Evolutionary conservation across 2,888 invertebrate genomes (phyloP), one percentile per base, ranked within the genome.

Genomic region (Orthosia incerta): DNA sequence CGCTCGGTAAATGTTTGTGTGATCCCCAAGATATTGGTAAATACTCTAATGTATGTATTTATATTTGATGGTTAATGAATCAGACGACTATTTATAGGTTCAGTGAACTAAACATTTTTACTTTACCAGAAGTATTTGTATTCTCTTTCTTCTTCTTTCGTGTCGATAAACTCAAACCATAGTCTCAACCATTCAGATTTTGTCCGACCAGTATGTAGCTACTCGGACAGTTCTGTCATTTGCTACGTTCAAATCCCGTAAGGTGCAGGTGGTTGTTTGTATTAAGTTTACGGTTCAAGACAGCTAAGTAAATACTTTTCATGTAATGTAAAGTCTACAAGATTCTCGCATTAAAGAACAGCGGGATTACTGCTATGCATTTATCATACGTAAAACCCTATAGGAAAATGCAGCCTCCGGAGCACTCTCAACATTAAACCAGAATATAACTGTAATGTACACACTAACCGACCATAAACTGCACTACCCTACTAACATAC

Each of bases 401-500:
- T 48, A 57, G 57, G 13, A 0, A 69, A 62, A 13, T 53, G 46
- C 46, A 76, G 15, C 39, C 39, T 39, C 39, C 39, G 39, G 39
- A 39, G 39, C 39, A 9, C 39, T 39, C 39, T 39, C 39, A 39
- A 39, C 39, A 39, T 9, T 39, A 39, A 39, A 39, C 39, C 39
- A 65, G 56, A 65, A 65, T 65, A 71, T 71, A 66, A 66, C 79
- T 59, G 57, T 55, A 50, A 67, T 55, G 31, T 31, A 73, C 31
- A 50, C 45, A 23, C 18, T 50, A 50, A 45, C 39, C 39, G 46
- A 51, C 26, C 9, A 31, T 16, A 51, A 48, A 55, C 26, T 77
- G 73, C 73, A 55, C 53, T 60, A 46, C 23, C 18, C 51, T 45
- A 70, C 31, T 80, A 77, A 71, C 56, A 60, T 18, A 62, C 79